Base-by-base conservation (phyloP, 2,113 vertebrate species). In the Thinocorus orbignyianus region DNA sequence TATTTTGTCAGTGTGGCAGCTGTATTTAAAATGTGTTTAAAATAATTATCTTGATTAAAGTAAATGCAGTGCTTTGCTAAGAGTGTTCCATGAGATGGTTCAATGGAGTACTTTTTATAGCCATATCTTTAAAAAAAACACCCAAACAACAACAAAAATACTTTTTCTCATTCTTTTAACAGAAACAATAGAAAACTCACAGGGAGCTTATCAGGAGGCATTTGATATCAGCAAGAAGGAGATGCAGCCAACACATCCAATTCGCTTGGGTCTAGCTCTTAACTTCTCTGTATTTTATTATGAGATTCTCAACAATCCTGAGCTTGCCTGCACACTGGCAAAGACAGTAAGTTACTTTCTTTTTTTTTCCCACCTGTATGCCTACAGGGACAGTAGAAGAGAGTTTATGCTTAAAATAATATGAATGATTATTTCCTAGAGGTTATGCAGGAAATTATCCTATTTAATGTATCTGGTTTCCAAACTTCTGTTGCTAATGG, bases 261-360 rank as follows among this genome's bases (percentile, higher is more conserved):
- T 99, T 91, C 99, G 99, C 93, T 95, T 99, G 97, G 99, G 99
- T 65, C 97, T 99, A 98, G 99, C 99, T 87, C 99, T 99, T 80
- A 99, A 99, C 98, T 99, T 99, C 97, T 99, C 99, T 9, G 99
- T 99, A 97, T 99, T 99, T 98, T 99, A 97, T 98, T 99, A 99
- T 37, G 99, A 99, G 98, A 99, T 99, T 95, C 99, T 99, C 90
- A 99, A 99, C 98, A 98, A 98, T 55, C 99, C 99, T 71, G 98
- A 99, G 88, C 97, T 99, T 93, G 99, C 99, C 97, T 99, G 99
- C 93, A 94, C 98, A 9, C 97, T 99, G 98, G 99, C 99, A 81
- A 99, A 99, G 98, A 97, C 98, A 95, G 99, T 99, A 96, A 96
- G 98, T 76, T 37, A 30, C 39, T 41, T 41, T 41, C 13, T 41